A percentile compares a stretch with the other conserved stretches of the same genome.
These are phyloP conservation scores for Budorcas taxicolor DNA, from an alignment of 2,113 vertebrate genomes.

Conservation along the genomic window DNA sequence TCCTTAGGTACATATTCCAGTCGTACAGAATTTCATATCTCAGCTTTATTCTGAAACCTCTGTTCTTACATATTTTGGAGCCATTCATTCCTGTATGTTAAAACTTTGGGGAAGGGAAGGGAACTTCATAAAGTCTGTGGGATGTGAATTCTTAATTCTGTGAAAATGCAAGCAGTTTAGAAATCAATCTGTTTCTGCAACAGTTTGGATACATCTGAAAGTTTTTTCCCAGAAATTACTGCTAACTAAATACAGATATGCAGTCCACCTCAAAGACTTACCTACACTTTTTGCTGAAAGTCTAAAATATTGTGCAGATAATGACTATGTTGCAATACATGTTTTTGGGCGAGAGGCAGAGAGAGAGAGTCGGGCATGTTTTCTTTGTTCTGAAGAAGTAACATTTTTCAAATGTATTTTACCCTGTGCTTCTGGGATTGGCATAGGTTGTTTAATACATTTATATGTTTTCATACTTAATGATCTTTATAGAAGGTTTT, in stretches of 20 bases:
- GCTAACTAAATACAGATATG: neutral
- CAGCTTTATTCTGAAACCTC: neutral
- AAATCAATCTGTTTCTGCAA: conserved; percentile 19
- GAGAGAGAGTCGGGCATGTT: neutral
- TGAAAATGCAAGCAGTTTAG: neutral
- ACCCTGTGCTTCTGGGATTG: neutral
- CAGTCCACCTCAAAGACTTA: neutral
- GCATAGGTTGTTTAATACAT: neutral
- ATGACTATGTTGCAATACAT: neutral
- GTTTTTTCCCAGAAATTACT: neutral
- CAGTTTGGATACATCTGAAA: neutral
- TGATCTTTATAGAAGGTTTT: conserved; percentile 17
- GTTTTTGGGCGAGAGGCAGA: neutral
- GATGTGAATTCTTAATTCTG: conserved; percentile 10
- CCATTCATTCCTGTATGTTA: neutral
- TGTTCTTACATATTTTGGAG: neutral
- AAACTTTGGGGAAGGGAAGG: neutral
- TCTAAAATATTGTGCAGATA: neutral
- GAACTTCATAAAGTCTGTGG: neutral
- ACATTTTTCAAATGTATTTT: neutral
- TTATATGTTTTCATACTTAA: conserved; percentile 13
- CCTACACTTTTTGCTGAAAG: neutral
- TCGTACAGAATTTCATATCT: neutral
- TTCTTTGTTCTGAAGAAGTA: neutral
- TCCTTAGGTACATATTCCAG: neutral